phyloP scores from a whole-genome alignment of 2,797 vertebrate genomes.

The Salarias fasciatus region DNA sequence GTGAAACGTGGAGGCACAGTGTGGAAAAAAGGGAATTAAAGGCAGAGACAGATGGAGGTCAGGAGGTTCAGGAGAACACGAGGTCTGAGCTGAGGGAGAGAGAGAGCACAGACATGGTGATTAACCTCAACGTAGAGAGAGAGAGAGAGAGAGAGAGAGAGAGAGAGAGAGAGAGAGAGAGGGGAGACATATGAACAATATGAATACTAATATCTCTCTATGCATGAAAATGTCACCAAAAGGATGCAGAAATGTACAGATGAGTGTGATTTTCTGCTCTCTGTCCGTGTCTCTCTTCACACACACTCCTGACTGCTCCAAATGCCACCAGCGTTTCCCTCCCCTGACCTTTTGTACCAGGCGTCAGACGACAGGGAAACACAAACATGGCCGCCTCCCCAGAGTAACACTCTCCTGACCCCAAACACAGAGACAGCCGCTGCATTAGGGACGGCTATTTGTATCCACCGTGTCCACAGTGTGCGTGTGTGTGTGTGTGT shows the following conservation, averaged over 20 bases:
- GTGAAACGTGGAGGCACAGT: conserved; percentile 1
- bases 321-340: conserved; percentile 66
- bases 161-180: conserved; percentile 3
- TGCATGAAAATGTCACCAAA: conserved; percentile 22
- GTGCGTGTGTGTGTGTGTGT: too few relatives aligned
- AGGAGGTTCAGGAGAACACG: conserved; percentile 37
- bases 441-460: conserved; percentile 26
- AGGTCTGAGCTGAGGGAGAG: conserved; percentile 36
- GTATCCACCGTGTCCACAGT: not conserved
- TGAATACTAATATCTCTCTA: conserved; percentile 4
- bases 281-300: too few relatives aligned
- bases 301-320: conserved; percentile 22
- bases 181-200: conserved; percentile 21
- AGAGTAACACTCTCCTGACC: conserved; percentile 52
- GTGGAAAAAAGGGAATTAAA: conserved; percentile 33
- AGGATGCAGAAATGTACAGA: conserved; percentile 30
- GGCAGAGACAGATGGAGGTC: conserved; percentile 48
- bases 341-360: conserved; percentile 70
- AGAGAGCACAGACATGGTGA: conserved; percentile 27
- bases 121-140: conserved; percentile 46
- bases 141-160: conserved; percentile 1
- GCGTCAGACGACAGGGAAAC: conserved; percentile 60
- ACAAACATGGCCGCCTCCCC: conserved; percentile 66
- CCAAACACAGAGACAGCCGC: conserved; percentile 39
- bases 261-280: conserved; percentile 23